Conservation (phyloP, 1,140 invertebrate genomes). For the Cyphomyrmex costatus region DNA sequence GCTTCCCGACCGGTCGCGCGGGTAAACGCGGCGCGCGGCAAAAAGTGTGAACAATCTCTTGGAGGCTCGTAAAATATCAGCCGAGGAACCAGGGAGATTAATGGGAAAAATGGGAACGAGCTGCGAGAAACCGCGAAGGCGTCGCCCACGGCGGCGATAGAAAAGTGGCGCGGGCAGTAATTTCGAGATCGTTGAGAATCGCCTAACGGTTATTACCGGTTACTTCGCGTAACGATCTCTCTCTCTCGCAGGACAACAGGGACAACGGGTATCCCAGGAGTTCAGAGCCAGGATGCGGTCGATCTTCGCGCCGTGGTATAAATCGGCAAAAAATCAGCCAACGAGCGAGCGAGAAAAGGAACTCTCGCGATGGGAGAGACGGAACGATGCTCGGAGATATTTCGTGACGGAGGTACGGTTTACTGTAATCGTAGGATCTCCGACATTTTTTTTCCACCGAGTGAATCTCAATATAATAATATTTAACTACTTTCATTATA, state of each 20-base stretch:
- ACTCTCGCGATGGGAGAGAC: background rate
- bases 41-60: conserved; percentile 66
- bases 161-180: conserved; percentile 61
- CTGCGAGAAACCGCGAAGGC: conserved; percentile 70
- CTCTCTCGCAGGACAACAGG: conserved; percentile 13
- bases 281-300: conserved; percentile 40
- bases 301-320: conserved; percentile 41
- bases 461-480: background rate
- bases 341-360: conserved; percentile 1
- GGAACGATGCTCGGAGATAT: background rate
- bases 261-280: conserved; percentile 31
- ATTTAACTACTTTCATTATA: background rate
- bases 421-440: background rate
- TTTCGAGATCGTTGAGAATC: conserved; percentile 63
- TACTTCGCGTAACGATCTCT: conserved; percentile 52
- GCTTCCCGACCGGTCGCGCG: conserved; percentile 60
- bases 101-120: conserved; percentile 72
- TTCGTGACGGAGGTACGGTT: conserved; percentile 42
- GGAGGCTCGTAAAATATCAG: conserved; percentile 62
- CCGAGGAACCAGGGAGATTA: conserved; percentile 59
- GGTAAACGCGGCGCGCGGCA: conserved; percentile 18
- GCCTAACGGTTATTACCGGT: conserved; percentile 64
- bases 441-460: background rate
- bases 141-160: conserved; percentile 69
- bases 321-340: conserved; percentile 49